These are phyloP conservation scores for Villa cingulata DNA, from an alignment of 2,888 invertebrate genomes.

Conservation along the genomic window DNA sequence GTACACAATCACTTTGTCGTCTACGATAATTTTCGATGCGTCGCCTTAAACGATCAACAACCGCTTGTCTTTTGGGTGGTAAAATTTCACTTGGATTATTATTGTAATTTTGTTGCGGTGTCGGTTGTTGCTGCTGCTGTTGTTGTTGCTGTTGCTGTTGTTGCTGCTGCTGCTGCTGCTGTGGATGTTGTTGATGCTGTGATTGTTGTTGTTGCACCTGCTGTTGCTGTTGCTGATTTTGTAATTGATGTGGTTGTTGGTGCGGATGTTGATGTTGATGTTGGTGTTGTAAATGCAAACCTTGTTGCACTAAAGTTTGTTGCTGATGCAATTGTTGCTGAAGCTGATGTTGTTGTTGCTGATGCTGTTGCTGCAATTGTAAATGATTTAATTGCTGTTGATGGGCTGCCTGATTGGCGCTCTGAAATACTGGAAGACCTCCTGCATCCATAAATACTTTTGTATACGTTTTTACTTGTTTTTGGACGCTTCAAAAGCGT, in stretches of 20 bases:
- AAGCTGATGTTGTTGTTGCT: constrained; percentile 45
- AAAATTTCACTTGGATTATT: constrained; percentile 40
- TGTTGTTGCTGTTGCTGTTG: constrained; percentile 20
- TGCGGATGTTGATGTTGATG: constrained; percentile 15
- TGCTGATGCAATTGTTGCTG: constrained; percentile 33
- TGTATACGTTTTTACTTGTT: constrained; percentile 21
- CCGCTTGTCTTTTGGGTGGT: constrained; percentile 69
- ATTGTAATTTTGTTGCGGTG: constrained; percentile 10
- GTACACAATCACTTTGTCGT: constrained; percentile 72
- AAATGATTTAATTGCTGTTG: constrained; percentile 12
- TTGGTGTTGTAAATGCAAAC: constrained; percentile 17
- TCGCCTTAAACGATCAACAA: constrained; percentile 71
- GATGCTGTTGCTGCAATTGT: constrained; percentile 22
- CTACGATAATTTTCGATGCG: constrained; percentile 79
- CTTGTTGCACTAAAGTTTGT: constrained; percentile 18
- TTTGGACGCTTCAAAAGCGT: constrained; percentile 16
- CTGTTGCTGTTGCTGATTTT: constrained; percentile 27
- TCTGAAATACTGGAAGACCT: constrained; percentile 37
- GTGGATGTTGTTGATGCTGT: constrained; percentile 27
- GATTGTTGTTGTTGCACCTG: constrained; percentile 46
- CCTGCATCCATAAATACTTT: constrained; percentile 38
- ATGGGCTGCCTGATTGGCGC: constrained; percentile 37
- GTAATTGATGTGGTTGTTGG: constrained; percentile 15
- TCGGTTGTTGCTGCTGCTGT: constrained; percentile 23
- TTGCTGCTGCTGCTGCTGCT: constrained; percentile 12